phyloP scores from a whole-genome alignment of 2,797 vertebrate species.

The Xenopus petersii region DNA sequence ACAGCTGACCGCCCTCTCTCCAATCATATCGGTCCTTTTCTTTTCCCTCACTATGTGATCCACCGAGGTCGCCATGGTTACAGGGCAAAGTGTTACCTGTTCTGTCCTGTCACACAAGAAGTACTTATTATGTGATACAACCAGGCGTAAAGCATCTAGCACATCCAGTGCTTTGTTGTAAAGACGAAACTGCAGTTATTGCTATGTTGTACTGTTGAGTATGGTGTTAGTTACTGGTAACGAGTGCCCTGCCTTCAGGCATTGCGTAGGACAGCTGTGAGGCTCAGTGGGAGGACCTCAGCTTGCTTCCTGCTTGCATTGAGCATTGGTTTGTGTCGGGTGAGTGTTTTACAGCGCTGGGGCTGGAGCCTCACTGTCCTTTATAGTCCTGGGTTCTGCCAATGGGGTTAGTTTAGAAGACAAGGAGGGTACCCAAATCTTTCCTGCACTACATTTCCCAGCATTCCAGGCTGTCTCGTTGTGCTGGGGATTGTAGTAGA shows the following conservation, averaged over 20 bases:
- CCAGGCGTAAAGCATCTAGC: too few species aligned
- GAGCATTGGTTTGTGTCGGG: too few species aligned
- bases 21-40: background rate
- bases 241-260: background rate
- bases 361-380: too few species aligned
- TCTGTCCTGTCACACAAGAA: slow-evolving; percentile 1
- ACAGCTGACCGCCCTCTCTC: background rate
- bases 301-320: slow-evolving; percentile 6
- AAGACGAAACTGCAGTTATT: too few species aligned
- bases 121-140: too few species aligned
- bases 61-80: slow-evolving; percentile 36
- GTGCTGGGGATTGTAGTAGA: too few species aligned
- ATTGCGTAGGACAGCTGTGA: slow-evolving; percentile 5
- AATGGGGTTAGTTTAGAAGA: slow-evolving; percentile 12
- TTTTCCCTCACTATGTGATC: background rate
- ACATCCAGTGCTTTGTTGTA: too few species aligned
- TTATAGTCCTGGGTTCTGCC: background rate
- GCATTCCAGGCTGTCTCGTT: too few species aligned
- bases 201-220: background rate
- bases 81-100: background rate
- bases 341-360: too few species aligned
- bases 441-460: too few species aligned
- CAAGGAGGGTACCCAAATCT: too few species aligned
- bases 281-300: slow-evolving; percentile 30
- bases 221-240: background rate